Evolutionary conservation across 2,888 invertebrate species (phyloP), one percentile per base, ranked within the genome.

Genomic region (Oligia strigilis): DNA sequence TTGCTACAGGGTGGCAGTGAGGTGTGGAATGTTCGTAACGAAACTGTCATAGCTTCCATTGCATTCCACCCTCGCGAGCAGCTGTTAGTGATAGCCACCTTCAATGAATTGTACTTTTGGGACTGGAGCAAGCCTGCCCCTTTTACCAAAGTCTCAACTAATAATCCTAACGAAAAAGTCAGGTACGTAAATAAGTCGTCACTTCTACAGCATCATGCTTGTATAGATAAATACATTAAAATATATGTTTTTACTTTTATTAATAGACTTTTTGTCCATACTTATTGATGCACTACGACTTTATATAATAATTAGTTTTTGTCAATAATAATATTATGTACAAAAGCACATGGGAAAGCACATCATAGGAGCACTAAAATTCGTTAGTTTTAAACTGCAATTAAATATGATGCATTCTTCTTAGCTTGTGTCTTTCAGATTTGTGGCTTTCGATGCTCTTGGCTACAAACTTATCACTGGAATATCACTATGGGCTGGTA

Each of bases 61-160:
- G 98, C 99, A 13, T 99, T 99, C 95, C 99, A 99, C 94, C 99
- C 99, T 0, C 97, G 97, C 43, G 98, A 98, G 90, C 97, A 98
- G 89, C 96, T 99, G 81, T 96, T 99, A 74, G 98, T 98, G n/a
- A 98, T 99, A 90, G 99, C 99, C 40, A 98, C 98, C 0, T 98
- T 97, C 92, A 99, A 99, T 96, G 98, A 98, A 93, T 97, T 99
- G 14, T 98, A 98, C 93, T 99, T 99, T 94, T 99, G 99, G 99
- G 98, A 99, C 92, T 99, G 99, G 99, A 98, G 98, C 90, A 97
- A 98, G 89, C 97, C 98, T 2, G 97, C 98, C 79, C 98, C 98
- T 0, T 98, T 98, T 92, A 98, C 98, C 73, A 98, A 98, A 92
- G 98, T 98, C 81, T 97, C 97, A 58, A 99, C 99, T n/a, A 97